Percentiles rank a stretch among this genome's conserved stretches.
Conservation (phyloP, 2,797 vertebrate species). For the Brachyrhaphis roseni region DNA sequence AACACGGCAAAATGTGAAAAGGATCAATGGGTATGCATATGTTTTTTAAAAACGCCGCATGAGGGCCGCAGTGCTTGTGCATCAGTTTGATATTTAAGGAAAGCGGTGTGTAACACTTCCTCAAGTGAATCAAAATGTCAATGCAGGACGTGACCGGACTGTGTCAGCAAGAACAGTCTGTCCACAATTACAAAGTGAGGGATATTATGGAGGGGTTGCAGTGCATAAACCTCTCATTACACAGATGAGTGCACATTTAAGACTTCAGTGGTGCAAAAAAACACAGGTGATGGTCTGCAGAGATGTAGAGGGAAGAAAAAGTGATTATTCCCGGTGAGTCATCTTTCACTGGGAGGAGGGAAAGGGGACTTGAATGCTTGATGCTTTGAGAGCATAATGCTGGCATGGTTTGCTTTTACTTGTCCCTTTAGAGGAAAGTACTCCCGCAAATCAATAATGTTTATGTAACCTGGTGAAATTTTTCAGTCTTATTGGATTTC, state of each 20-base stretch:
- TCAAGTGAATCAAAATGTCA: slow-evolving; percentile 27
- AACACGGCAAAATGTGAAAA: background rate
- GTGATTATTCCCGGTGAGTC: slow-evolving; percentile 20
- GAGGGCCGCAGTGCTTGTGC: background rate
- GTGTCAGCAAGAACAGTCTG: slow-evolving; percentile 31
- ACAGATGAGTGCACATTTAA: slow-evolving; percentile 30
- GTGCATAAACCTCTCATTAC: slow-evolving; percentile 40
- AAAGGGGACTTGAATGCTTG: slow-evolving; percentile 12
- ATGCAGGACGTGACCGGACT: slow-evolving; percentile 30
- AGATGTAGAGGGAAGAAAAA: slow-evolving; percentile 18
- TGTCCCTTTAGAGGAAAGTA: slow-evolving; percentile 16
- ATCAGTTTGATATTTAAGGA: slow-evolving; percentile 20
- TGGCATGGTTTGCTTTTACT: slow-evolving; percentile 13
- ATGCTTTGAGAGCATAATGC: slow-evolving; percentile 9
- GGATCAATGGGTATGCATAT: background rate
- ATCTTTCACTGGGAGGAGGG: slow-evolving; percentile 14
- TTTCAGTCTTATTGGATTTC: background rate
- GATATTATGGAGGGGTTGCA: slow-evolving; percentile 17
- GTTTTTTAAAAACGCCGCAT: background rate
- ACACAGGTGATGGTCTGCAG: slow-evolving; percentile 15
- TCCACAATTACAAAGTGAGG: slow-evolving; percentile 12
- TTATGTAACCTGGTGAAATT: slow-evolving; percentile 1
- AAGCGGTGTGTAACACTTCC: slow-evolving; percentile 11
- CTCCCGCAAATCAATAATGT: slow-evolving; percentile 17
- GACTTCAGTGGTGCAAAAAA: slow-evolving; percentile 21